Percentiles rank a stretch among this genome's conserved stretches.
Evolutionary conservation across 2,888 invertebrate species (phyloP).

Genomic region (Pristionchus mayeri): DNA sequence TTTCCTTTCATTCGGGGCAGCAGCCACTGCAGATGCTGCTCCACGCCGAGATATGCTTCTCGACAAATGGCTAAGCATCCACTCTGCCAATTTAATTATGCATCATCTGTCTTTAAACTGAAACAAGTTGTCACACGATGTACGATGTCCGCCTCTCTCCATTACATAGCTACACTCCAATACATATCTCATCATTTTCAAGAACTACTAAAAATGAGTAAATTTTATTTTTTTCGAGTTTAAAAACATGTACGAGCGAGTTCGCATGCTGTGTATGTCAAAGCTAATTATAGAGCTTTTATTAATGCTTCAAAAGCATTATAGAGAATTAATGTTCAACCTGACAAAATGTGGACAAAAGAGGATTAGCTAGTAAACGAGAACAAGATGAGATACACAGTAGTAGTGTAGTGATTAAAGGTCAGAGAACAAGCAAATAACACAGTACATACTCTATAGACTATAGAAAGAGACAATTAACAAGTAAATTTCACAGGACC

Average conservation of each 20-base stretch:
- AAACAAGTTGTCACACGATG: too few species aligned
- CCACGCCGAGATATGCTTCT: neutral
- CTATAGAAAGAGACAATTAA: slow-evolving; percentile 6
- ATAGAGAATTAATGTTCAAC: too few species aligned
- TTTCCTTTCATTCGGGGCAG: neutral
- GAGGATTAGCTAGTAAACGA: slow-evolving; percentile 33
- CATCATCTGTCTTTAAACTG: too few species aligned
- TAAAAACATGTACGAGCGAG: slow-evolving; percentile 28
- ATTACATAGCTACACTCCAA: too few species aligned
- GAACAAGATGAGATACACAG: slow-evolving; percentile 16
- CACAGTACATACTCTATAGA: slow-evolving; percentile 25
- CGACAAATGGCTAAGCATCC: slow-evolving; percentile 15
- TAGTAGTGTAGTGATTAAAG: too few species aligned
- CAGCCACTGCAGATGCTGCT: neutral
- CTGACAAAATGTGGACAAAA: slow-evolving; percentile 28
- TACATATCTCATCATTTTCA: too few species aligned
- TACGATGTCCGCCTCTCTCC: too few species aligned
- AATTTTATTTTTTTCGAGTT: too few species aligned
- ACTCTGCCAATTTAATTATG: too few species aligned
- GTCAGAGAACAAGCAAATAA: neutral
- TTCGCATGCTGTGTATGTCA: neutral
- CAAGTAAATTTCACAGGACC: slow-evolving; percentile 4
- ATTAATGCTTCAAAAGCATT: too few species aligned
- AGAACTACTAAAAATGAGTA: too few species aligned
- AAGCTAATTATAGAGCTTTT: too few species aligned